Evolutionary conservation across 2,888 invertebrate species (phyloP).

Genomic region (Cryptocheilus praepositus): DNA sequence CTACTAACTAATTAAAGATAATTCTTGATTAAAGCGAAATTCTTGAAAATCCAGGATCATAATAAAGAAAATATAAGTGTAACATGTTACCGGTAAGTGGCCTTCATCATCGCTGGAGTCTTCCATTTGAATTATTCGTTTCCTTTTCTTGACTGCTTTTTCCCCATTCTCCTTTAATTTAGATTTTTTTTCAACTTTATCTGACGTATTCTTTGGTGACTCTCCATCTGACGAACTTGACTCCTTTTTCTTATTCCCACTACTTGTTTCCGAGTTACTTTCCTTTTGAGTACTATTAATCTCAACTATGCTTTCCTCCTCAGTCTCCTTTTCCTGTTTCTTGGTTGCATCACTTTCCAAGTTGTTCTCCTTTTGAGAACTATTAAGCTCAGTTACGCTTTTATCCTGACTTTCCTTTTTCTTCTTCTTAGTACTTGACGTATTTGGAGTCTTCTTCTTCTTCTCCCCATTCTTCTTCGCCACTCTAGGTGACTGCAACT

Average conservation of each 20-base stretch:
- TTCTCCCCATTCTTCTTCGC: conserved; percentile 31
- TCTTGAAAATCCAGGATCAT: too few species aligned
- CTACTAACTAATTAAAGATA: conserved; percentile 41
- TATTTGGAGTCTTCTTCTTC: conserved; percentile 25
- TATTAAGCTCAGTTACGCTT: conserved; percentile 13
- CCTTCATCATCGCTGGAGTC: conserved; percentile 71
- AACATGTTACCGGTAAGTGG: conserved; percentile 51
- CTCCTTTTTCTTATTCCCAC: conserved; percentile 32
- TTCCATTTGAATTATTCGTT: conserved; percentile 48
- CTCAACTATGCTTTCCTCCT: conserved; percentile 16
- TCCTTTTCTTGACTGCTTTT: conserved; percentile 51
- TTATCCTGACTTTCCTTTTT: conserved; percentile 24
- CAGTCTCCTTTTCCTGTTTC: conserved; percentile 27
- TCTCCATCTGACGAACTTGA: conserved; percentile 41
- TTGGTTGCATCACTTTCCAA: too few species aligned
- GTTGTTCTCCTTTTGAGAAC: conserved; percentile 13
- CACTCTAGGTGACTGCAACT: conserved; percentile 18
- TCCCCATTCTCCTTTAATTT: conserved; percentile 25
- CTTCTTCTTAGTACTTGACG: conserved; percentile 21
- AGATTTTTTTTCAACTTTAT: conserved; percentile 6
- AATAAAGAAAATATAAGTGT: too few species aligned
- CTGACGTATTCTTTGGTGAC: conserved; percentile 13
- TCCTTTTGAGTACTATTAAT: conserved; percentile 13
- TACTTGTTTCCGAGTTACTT: conserved; percentile 33
- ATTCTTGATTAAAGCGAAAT: conserved; percentile 8